Percentiles rank a stretch among this genome's conserved stretches.
phyloP scores from a whole-genome alignment of 2,797 vertebrate species.

The Naso thynnoides region DNA sequence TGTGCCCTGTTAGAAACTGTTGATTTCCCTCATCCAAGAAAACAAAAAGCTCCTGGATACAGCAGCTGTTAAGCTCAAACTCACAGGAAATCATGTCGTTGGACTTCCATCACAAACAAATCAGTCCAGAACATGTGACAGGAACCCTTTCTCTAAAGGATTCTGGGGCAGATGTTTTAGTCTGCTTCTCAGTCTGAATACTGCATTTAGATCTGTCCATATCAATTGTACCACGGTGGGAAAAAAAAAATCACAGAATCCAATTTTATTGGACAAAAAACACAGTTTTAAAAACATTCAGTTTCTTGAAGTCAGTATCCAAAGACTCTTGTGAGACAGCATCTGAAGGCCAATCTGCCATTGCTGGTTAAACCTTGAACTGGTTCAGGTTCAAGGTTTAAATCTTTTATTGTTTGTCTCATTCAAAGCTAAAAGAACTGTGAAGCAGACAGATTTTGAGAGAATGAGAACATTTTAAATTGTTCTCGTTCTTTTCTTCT shows the following conservation, averaged over 20 bases:
- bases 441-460: not conserved
- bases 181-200: too few relatives aligned
- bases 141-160: too few relatives aligned
- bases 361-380: not conserved
- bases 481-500: slow-evolving; percentile 12
- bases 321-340: not conserved
- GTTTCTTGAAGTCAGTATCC: not conserved
- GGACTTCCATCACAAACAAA: not conserved
- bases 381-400: not conserved
- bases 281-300: not conserved
- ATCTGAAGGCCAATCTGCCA: not conserved
- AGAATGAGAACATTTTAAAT: slow-evolving; percentile 8
- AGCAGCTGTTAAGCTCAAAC: not conserved
- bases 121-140: too few relatives aligned
- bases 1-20: not conserved
- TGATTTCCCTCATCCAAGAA: not conserved
- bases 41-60: not conserved
- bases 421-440: not conserved
- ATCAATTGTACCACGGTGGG: not conserved
- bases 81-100: not conserved
- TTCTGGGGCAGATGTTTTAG: too few relatives aligned
- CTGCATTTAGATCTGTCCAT: not conserved
- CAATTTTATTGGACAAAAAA: not conserved
- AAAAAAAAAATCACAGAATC: not conserved
- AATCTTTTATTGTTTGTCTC: slow-evolving; percentile 11